Conservation (phyloP, 2,888 invertebrate species). For the Prosopocoilus inquinatus region DNA sequence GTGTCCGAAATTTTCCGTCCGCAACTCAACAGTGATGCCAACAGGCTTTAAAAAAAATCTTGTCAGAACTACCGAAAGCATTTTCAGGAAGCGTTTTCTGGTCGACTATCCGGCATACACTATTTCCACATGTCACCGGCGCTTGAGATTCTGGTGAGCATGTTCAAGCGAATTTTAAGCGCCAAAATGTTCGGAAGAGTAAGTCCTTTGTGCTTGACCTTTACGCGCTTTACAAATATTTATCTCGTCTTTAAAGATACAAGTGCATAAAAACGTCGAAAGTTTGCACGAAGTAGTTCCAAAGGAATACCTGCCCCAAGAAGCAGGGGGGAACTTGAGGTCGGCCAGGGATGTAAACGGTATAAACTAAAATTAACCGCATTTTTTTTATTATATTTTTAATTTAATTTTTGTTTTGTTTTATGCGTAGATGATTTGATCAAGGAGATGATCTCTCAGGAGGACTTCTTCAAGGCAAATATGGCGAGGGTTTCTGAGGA, state of each 20-base stretch:
- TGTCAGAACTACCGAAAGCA: too few species aligned
- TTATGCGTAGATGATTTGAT: background rate
- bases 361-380: background rate
- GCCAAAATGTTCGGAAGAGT: background rate
- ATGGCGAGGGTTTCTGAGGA: background rate
- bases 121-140: background rate
- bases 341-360: background rate
- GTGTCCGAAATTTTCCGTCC: too few species aligned
- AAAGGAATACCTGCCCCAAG: constrained; percentile 10
- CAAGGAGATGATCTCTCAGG: background rate
- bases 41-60: too few species aligned
- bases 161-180: background rate
- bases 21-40: too few species aligned
- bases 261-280: constrained; percentile 15
- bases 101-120: background rate
- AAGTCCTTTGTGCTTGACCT: background rate
- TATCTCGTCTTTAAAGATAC: constrained; percentile 5
- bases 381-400: too few species aligned
- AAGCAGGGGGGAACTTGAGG: constrained; percentile 8
- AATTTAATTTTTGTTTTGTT: background rate
- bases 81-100: background rate
- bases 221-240: background rate
- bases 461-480: background rate
- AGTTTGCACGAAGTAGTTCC: constrained; percentile 5
- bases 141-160: background rate